These are phyloP conservation scores for Cosmia trapezina DNA, from an alignment of 2,888 invertebrate genomes.

Conservation along the genomic window DNA sequence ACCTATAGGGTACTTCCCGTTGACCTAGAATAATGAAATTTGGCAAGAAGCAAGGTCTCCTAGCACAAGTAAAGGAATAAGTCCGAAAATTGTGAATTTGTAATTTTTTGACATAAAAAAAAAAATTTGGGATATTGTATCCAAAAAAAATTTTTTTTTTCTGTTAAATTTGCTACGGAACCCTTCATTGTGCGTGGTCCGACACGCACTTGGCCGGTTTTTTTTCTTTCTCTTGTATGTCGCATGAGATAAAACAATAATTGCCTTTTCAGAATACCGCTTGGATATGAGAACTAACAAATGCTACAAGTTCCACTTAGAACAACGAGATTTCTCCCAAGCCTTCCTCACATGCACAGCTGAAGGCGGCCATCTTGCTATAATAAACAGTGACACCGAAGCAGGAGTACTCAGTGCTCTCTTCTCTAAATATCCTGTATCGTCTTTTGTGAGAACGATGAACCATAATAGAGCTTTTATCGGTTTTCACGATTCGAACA, in stretches of 20 bases:
- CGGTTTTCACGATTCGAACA: conserved; percentile 15
- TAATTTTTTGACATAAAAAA: too few relatives aligned
- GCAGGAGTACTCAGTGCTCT: conserved; percentile 48
- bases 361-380: conserved; percentile 28
- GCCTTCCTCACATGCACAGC: not conserved
- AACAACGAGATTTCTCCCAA: not conserved
- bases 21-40: too few relatives aligned
- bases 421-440: conserved; percentile 2
- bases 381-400: conserved; percentile 19
- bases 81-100: too few relatives aligned
- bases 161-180: too few relatives aligned
- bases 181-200: too few relatives aligned
- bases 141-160: too few relatives aligned
- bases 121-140: too few relatives aligned
- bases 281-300: conserved; percentile 6
- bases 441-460: not conserved
- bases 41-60: too few relatives aligned
- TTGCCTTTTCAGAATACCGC: conserved; percentile 7
- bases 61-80: too few relatives aligned
- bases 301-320: conserved; percentile 7
- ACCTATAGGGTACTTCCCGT: too few relatives aligned
- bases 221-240: too few relatives aligned
- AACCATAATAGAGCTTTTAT: not conserved
- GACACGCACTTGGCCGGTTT: too few relatives aligned
- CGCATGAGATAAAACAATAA: not conserved